phyloP scores from a whole-genome alignment of 2,888 invertebrate species.

The Andrena hattorfiana region DNA sequence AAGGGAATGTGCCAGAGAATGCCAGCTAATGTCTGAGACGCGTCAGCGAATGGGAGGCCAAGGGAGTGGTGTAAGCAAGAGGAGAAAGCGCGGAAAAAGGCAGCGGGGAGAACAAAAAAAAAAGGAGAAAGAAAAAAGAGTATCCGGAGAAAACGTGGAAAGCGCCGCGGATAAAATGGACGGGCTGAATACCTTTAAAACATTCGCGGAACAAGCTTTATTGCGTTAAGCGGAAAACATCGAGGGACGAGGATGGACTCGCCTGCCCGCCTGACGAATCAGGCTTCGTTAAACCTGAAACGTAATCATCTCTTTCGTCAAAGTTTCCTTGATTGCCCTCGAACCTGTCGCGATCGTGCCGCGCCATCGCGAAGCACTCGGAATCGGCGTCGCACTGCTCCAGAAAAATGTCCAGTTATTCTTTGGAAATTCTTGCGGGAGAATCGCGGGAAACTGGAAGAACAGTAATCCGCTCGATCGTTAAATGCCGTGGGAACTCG shows the following conservation, averaged over 20 bases:
- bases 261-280: neutral
- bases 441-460: neutral
- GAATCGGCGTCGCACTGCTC: neutral
- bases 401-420: neutral
- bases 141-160: conserved; percentile 12
- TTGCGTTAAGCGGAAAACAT: conserved; percentile 18
- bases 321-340: neutral
- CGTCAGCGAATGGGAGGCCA: conserved; percentile 63
- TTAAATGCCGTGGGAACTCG: neutral
- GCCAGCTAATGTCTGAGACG: conserved; percentile 73
- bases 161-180: conserved; percentile 34
- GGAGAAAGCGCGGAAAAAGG: conserved; percentile 44
- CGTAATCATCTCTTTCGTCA: conserved; percentile 17
- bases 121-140: neutral
- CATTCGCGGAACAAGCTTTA: conserved; percentile 41
- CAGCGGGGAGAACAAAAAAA: conserved; percentile 6
- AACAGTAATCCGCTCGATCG: neutral
- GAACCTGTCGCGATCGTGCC: neutral
- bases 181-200: conserved; percentile 45
- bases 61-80: conserved; percentile 35
- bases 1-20: conserved; percentile 63
- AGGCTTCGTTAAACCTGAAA: conserved; percentile 40
- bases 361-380: neutral
- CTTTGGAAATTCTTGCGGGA: no score
- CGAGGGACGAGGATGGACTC: neutral